Evolutionary conservation across 92 coral and sea anemone species (phyloP), one percentile per base, ranked within the genome.

Genomic region (Montipora capitata): DNA sequence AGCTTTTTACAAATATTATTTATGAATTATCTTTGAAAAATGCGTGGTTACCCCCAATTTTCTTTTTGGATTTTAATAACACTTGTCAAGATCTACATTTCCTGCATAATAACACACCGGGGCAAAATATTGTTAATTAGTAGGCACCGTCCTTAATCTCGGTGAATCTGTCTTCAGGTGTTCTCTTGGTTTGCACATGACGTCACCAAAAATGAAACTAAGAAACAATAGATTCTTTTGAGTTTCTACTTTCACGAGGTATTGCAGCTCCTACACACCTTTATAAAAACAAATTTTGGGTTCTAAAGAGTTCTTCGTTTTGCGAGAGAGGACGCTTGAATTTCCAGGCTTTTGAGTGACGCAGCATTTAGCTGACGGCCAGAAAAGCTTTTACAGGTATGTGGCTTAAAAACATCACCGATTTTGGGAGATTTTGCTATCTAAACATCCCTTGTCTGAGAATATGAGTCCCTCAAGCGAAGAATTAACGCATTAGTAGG

Each of bases 401-500:
- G 64, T 58, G 64, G 64, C 0, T 58, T 58, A 58, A 58, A 58
- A 58, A 58, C 64, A 58, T 58, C n/a, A 58, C 64, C 2, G 17
- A 58, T 58, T 58, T 58, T 15, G 13, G 64, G 13, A 58, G 64
- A 58, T 58, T 58, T 10, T 58, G 17, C 64, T 3, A 58, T 58
- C 64, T 58, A 58, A 58, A 58, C 64, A 58, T 58, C 11, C 64
- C 64, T 58, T 58, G 64, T 58, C 64, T 58, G 4, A 9, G 15
- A 9, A 9, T 58, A 58, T 58, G 64, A 58, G 14, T 58, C 11
- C 64, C 64, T 15, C 64, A 58, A 58, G 64, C 64, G 64, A 58
- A 58, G 64, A 58, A 58, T 58, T 58, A 10, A 58, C 64, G n/a
- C 64, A 58, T 58, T 9, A 58, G 64, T 58, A 58, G 64, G 64